phyloP scores from a whole-genome alignment of 2,797 vertebrate genomes.

The Vireo griseus region DNA sequence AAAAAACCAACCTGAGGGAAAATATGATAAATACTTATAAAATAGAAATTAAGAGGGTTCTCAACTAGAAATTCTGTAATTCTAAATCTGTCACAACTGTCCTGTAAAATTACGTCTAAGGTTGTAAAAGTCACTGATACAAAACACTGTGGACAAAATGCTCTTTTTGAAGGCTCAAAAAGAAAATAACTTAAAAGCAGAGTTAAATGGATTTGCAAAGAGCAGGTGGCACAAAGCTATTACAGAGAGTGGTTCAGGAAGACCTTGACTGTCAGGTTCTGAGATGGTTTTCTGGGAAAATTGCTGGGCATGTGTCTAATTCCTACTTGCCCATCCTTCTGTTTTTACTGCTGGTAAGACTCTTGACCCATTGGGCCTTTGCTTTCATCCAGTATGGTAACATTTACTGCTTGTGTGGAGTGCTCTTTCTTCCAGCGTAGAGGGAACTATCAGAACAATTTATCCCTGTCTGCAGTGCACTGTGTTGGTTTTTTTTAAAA shows the following conservation, averaged over 20 bases:
- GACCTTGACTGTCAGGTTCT: not conserved
- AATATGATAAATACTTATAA: not conserved
- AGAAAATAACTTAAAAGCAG: not conserved
- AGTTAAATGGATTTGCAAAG: not conserved
- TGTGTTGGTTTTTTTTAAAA: not conserved
- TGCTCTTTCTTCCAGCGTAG: not conserved
- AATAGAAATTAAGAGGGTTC: not conserved
- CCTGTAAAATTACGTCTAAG: not conserved
- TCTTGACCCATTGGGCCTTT: not conserved
- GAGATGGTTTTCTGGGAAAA: not conserved
- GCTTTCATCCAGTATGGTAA: not conserved
- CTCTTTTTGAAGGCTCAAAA: not conserved
- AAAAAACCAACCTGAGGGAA: not conserved
- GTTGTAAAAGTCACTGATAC: not conserved
- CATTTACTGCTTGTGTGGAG: not conserved
- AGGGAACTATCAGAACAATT: not conserved
- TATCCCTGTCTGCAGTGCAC: not conserved
- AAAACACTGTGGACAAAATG: not conserved
- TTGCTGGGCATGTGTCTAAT: not conserved
- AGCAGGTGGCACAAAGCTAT: not conserved
- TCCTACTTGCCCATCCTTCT: not conserved
- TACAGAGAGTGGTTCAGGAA: not conserved
- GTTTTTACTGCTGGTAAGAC: not conserved
- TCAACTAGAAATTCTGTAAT: not conserved
- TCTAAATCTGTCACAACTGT: not conserved